A percentile compares a stretch with the other conserved stretches of the same genome.
Evolutionary conservation across 1,140 invertebrate species (phyloP).

Genomic region (Stenopsyche tienmushanensis): DNA sequence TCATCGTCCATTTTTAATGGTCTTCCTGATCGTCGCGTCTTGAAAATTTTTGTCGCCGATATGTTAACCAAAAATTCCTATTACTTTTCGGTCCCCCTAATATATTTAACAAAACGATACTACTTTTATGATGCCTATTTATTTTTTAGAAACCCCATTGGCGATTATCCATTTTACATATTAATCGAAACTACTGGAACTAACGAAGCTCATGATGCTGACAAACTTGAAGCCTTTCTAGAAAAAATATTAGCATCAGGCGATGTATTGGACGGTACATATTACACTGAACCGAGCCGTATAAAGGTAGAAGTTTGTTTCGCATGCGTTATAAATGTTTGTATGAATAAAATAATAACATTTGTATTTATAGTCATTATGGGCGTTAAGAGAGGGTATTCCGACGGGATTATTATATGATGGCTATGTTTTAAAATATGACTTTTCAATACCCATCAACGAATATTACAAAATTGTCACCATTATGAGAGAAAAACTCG

Average conservation of each 20-base stretch:
- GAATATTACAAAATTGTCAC: constrained; percentile 83
- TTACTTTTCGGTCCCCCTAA: too few relatives aligned
- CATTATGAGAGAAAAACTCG: constrained; percentile 67
- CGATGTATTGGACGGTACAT: constrained; percentile 78
- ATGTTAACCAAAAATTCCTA: too few relatives aligned
- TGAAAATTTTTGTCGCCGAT: too few relatives aligned
- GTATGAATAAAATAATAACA: constrained; percentile 14
- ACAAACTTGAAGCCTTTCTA: constrained; percentile 82
- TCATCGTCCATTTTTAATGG: too few relatives aligned
- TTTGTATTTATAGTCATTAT: constrained; percentile 65
- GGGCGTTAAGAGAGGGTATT: constrained; percentile 84
- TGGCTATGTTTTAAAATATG: constrained; percentile 95
- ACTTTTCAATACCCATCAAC: constrained; percentile 85
- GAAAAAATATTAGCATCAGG: constrained; percentile 69
- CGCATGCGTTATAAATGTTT: constrained; percentile 4
- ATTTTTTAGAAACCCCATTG: constrained; percentile 59
- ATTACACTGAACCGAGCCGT: constrained; percentile 76
- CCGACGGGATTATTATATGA: constrained; percentile 76
- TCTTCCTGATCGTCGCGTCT: too few relatives aligned
- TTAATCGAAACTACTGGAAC: constrained; percentile 90
- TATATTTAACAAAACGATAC: too few relatives aligned
- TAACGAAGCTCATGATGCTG: constrained; percentile 77
- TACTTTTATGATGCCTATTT: too few relatives aligned
- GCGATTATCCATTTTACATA: constrained; percentile 81
- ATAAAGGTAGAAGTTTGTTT: constrained; percentile 61